Evolutionary conservation across 2,888 invertebrate genomes (phyloP), one percentile per base, ranked within the genome.

Genomic region (Drosophila subquinaria): DNA sequence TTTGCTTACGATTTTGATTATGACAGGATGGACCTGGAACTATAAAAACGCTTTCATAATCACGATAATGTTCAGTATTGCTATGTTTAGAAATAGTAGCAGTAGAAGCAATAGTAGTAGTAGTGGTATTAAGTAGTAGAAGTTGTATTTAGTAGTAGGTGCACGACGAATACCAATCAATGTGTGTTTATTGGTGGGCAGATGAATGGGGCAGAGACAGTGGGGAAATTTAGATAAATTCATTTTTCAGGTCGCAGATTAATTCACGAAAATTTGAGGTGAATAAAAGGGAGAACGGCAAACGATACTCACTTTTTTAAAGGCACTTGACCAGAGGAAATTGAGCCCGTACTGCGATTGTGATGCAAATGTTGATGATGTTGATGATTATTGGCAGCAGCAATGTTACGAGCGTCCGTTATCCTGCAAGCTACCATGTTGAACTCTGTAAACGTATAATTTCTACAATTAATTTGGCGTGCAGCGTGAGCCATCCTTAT

Each of bases 381-480:
- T 69, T 82, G 90, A 87, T 87, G 90, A 90, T 91, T 90, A 93
- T 92, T 94, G 94, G 90, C 94, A 92, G 90, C 94, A 92, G 97
- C 97, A 94, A 92, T 92, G 82, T 97, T 97, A 94, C 98, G 96
- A 92, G 97, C 95, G 94, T 98, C 98, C 90, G 97, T 97, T 93
- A 98, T 96, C 93, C 98, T 96, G 95, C 98, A 98, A 94, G 98
- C 97, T 95, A 98, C 98, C 98, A 98, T 97, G 95, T 97, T 98
- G 95, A 98, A 98, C 94, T 97, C 98, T 98, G 96, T 94, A 97
- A 96, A 94, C 95, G 95, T 94, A 95, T 95, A 93, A 95, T 95
- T 95, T 95, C 95, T 95, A 93, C 82, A 92, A 93, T 93, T 93
- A 93, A 93, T 92, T 92, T 91, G 92, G 93, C 86, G 84, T 91